A percentile compares a stretch with the other conserved stretches of the same genome.
Conservation (phyloP, 2,888 invertebrate species). For the Drosophila neonasuta region DNA sequence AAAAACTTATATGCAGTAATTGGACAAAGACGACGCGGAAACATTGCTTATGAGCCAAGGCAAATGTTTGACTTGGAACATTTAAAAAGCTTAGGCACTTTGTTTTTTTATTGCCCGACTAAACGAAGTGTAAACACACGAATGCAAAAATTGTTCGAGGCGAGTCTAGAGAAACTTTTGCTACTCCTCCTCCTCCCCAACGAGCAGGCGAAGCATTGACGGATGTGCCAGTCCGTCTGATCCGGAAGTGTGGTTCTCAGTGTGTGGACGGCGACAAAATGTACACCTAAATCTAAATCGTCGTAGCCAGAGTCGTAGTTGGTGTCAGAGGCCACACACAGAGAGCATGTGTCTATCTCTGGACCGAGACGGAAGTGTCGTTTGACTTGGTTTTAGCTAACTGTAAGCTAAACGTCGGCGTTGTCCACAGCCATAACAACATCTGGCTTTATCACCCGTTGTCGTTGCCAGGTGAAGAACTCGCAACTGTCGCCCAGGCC, state of each 20-base stretch:
- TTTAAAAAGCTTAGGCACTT: conserved; percentile 46
- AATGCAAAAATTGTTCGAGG: conserved; percentile 20
- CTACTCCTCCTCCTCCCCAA: conserved; percentile 7
- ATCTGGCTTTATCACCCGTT: conserved; percentile 26
- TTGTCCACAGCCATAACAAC: conserved; percentile 24
- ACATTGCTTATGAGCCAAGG: conserved; percentile 34
- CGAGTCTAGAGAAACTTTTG: conserved; percentile 24
- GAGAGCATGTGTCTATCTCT: conserved; percentile 6
- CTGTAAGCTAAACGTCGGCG: conserved; percentile 33
- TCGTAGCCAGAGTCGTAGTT: neutral
- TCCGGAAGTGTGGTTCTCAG: conserved; percentile 72
- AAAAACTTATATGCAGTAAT: conserved; percentile 26
- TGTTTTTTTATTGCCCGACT: conserved; percentile 33
- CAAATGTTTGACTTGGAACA: conserved; percentile 48
- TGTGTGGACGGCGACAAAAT: conserved; percentile 64
- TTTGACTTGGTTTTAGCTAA: conserved; percentile 65
- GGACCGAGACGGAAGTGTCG: conserved; percentile 62
- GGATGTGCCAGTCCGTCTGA: conserved; percentile 58
- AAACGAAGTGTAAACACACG: conserved; percentile 34
- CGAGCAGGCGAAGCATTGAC: conserved; percentile 23
- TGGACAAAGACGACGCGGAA: conserved; percentile 21
- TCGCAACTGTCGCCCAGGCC: conserved; percentile 12
- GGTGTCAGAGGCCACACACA: conserved; percentile 12
- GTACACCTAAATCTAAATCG: conserved; percentile 31
- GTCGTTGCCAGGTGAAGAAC: conserved; percentile 8